Percentiles rank a stretch among this genome's conserved stretches.
These are phyloP conservation scores for Lithophane semibrunnea DNA, from an alignment of 2,888 invertebrate genomes.

Conservation along the genomic window DNA sequence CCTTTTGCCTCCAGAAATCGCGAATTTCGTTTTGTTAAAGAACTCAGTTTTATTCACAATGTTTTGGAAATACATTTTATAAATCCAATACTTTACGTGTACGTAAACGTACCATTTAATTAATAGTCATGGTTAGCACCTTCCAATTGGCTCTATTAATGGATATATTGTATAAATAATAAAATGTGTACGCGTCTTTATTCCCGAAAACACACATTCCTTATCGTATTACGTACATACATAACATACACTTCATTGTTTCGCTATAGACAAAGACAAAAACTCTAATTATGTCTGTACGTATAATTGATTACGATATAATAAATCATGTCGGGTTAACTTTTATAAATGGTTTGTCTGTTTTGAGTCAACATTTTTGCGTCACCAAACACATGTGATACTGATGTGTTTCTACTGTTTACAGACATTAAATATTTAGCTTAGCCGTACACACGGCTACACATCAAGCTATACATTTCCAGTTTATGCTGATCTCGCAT, in stretches of 20 bases:
- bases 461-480: no score
- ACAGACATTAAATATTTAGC: not conserved
- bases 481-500: no score
- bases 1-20: no score
- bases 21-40: no score
- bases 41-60: no score
- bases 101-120: no score
- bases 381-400: constrained; percentile 36
- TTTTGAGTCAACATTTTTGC: constrained; percentile 14
- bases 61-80: no score
- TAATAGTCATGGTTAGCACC: no score
- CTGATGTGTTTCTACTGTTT: not conserved
- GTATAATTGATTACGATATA: constrained; percentile 37
- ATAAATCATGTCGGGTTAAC: constrained; percentile 22
- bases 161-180: constrained; percentile 2
- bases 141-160: no score
- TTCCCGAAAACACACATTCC: not conserved
- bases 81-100: no score
- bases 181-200: not conserved
- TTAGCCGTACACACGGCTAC: no score
- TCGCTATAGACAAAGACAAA: constrained; percentile 8
- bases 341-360: constrained; percentile 27
- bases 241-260: not conserved
- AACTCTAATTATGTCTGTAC: constrained; percentile 5
- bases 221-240: not conserved